Evolutionary conservation across 1,140 invertebrate genomes (phyloP).

Genomic region (Lerema accius): DNA sequence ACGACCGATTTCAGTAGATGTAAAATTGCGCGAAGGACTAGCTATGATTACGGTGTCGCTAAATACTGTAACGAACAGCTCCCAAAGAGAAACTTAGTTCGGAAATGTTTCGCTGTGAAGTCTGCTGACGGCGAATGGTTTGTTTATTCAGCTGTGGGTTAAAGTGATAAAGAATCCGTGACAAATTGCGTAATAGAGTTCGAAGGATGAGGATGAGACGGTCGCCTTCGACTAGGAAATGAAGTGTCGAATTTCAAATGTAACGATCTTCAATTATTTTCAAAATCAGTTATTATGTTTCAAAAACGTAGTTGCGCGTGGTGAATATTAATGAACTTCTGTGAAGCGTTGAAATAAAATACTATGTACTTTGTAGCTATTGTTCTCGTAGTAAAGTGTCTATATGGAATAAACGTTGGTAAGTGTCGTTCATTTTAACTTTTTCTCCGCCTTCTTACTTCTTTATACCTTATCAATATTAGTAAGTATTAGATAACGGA

Average conservation of each 20-base stretch:
- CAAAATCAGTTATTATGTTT: constrained; percentile 5
- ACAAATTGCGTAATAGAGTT: constrained; percentile 28
- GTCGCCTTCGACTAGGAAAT: constrained; percentile 3
- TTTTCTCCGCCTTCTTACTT: too few species aligned
- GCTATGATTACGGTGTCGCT: background rate
- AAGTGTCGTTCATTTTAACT: too few species aligned
- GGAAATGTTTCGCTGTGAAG: constrained; percentile 1
- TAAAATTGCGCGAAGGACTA: constrained; percentile 29
- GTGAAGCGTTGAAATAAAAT: background rate
- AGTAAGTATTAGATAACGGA: too few species aligned
- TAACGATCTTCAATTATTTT: constrained; percentile 4
- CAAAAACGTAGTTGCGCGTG: constrained; percentile 7
- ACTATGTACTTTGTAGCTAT: constrained; percentile 7
- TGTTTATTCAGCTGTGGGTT: constrained; percentile 36
- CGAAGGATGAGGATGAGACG: constrained; percentile 12
- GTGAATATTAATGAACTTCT: background rate
- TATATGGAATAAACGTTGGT: too few species aligned
- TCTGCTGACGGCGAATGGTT: constrained; percentile 27
- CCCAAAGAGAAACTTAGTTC: background rate
- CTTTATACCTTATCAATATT: too few species aligned
- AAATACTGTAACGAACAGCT: background rate
- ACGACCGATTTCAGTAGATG: constrained; percentile 63
- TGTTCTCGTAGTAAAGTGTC: background rate
- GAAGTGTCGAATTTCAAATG: constrained; percentile 15
- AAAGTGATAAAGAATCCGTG: constrained; percentile 23